Evolutionary conservation across 2,888 invertebrate genomes (phyloP), one percentile per base, ranked within the genome.

Genomic region (Isoperla grammatica): DNA sequence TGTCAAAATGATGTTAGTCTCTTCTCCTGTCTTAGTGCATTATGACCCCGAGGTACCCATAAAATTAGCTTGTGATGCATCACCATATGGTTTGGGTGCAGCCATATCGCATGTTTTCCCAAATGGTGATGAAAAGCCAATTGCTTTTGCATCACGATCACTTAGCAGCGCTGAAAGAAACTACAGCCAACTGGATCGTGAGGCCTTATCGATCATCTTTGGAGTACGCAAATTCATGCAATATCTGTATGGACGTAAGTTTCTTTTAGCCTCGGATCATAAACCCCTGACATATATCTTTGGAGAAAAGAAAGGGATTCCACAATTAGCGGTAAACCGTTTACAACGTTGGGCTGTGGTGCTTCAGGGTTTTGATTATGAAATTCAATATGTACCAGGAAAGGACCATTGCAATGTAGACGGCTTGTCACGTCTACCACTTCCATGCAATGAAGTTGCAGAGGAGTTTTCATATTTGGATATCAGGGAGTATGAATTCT

Each of bases 71-170:
- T 64, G 65, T 53, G 67, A 68, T 49, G 66, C 66, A 11, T 65
- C 64, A 9, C 55, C 60, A 15, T 64, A 68, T 48, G 69, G 70
- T 9, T 39, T 70, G 19, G 70, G 68, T 6, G 64, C 71, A 12
- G 69, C 70, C 4, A 61, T 70, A 29, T 61, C 63, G 39, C 71
- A 71, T 55, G 66, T 63, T 37, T 61, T 65, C 61, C 43, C 46
- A 15, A 63, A 65, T 35, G 61, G 13, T 1, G 37, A 35, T 11
- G 43, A 57, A 3, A 29, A 56, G 13, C 61, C 66, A n/a, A 68
- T 73, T 13, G 68, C 68, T 20, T 71, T 68, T 64, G 70, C 70
- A 1, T 71, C 70, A 23, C 61, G 60, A 65, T 70, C 62, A 58
- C 67, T 65, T 65, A 67, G 48, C 64, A 66, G 17, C 23, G 65